Conservation (phyloP, 2,888 invertebrate genomes). For the Stramonita haemastoma region DNA sequence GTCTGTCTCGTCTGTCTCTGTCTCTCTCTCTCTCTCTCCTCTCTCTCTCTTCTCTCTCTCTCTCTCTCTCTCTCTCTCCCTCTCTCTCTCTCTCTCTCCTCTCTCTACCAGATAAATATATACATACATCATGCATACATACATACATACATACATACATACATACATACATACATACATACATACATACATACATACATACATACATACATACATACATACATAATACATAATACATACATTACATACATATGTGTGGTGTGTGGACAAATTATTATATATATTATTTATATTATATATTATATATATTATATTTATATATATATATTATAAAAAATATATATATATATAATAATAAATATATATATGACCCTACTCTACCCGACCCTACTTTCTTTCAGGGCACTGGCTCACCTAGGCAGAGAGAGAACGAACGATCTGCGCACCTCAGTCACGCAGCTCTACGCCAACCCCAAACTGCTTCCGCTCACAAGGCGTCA, state of each 20-base stretch:
- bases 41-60: background rate
- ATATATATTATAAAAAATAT: too few relatives aligned
- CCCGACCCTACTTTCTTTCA: constrained; percentile 77
- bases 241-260: background rate
- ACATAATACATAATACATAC: too few relatives aligned
- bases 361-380: too few relatives aligned
- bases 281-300: background rate
- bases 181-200: background rate
- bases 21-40: background rate
- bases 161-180: background rate
- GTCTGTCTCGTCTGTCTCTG: background rate
- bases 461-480: constrained; percentile 68
- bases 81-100: background rate
- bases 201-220: too few relatives aligned
- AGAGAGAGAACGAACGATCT: constrained; percentile 95
- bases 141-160: background rate
- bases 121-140: too few relatives aligned
- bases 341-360: too few relatives aligned
- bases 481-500: constrained; percentile 91
- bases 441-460: constrained; percentile 65
- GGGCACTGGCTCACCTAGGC: constrained; percentile 96
- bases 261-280: background rate
- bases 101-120: background rate
- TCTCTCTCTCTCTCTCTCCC: background rate
- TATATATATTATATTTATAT: background rate